phyloP scores from a whole-genome alignment of 2,888 invertebrate genomes.

The Esperia sulphurella region DNA sequence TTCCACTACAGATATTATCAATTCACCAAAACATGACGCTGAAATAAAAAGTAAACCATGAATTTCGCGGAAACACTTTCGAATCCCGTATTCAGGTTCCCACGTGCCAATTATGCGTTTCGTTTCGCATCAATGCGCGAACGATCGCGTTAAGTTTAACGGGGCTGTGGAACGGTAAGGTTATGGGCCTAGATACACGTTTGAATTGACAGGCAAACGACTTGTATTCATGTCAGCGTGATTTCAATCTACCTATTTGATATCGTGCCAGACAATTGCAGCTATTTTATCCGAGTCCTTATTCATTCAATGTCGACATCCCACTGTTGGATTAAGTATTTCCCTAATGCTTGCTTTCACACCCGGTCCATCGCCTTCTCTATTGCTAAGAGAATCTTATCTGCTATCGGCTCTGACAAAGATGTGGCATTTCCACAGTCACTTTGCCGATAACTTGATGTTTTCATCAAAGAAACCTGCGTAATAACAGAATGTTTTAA shows the following conservation, averaged over 20 bases:
- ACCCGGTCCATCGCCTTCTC: too few relatives aligned
- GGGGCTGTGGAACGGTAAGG: constrained; percentile 29
- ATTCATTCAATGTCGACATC: too few relatives aligned
- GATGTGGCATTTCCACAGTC: too few relatives aligned
- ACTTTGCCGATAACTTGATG: too few relatives aligned
- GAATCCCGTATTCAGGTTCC: constrained; percentile 27
- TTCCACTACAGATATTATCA: background rate
- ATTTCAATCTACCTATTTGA: background rate
- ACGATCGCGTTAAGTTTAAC: constrained; percentile 24
- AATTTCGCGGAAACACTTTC: constrained; percentile 1
- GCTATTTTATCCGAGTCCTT: too few relatives aligned
- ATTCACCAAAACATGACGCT: background rate
- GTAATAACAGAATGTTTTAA: too few relatives aligned
- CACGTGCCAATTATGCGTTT: constrained; percentile 47
- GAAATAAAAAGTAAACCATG: background rate
- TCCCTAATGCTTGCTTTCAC: too few relatives aligned
- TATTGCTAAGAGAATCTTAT: too few relatives aligned
- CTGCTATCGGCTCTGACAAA: too few relatives aligned
- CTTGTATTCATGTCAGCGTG: constrained; percentile 5
- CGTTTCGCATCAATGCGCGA: constrained; percentile 28
- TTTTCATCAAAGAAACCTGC: too few relatives aligned
- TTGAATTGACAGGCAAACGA: constrained; percentile 18
- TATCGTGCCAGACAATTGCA: background rate
- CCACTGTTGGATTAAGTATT: too few relatives aligned
- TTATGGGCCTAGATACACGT: constrained; percentile 26